A percentile compares a stretch with the other conserved stretches of the same genome.
Conservation (phyloP, 1,140 invertebrate species). For the Dendrolimus punctatus region DNA sequence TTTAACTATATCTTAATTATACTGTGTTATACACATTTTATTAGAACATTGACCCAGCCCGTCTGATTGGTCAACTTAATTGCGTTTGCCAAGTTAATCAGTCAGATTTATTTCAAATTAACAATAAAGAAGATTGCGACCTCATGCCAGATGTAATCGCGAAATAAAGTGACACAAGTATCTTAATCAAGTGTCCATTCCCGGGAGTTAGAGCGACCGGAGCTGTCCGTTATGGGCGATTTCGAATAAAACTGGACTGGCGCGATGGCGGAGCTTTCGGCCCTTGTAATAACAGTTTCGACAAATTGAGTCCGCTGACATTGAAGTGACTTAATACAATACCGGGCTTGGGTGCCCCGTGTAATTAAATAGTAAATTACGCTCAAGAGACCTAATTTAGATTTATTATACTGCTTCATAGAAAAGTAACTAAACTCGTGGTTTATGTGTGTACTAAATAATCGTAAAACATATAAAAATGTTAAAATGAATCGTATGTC, state of each 20-base stretch:
- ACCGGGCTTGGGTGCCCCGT: slow-evolving; percentile 21
- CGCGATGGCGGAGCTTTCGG: slow-evolving; percentile 28
- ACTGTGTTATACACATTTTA: too few relatives aligned
- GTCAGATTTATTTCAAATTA: slow-evolving; percentile 53
- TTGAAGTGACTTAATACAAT: slow-evolving; percentile 37
- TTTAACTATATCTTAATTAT: too few relatives aligned
- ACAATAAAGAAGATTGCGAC: slow-evolving; percentile 54
- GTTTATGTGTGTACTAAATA: too few relatives aligned
- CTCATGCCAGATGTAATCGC: slow-evolving; percentile 52
- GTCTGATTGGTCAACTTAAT: too few relatives aligned
- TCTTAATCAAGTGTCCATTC: slow-evolving; percentile 66
- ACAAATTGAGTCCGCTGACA: slow-evolving; percentile 61
- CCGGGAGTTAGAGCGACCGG: slow-evolving; percentile 40
- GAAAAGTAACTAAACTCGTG: too few relatives aligned
- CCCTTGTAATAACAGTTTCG: slow-evolving; percentile 62
- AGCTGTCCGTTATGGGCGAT: slow-evolving; percentile 54
- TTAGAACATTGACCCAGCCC: too few relatives aligned
- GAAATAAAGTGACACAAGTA: slow-evolving; percentile 62
- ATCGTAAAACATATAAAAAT: too few relatives aligned
- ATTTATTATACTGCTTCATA: too few relatives aligned
- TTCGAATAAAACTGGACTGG: slow-evolving; percentile 49
- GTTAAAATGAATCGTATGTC: too few relatives aligned
- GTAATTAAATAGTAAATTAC: background rate
- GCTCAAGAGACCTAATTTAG: too few relatives aligned
- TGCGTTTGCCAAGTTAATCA: slow-evolving; percentile 21